phyloP scores from a whole-genome alignment of 2,888 invertebrate genomes.

The Idaea straminata region DNA sequence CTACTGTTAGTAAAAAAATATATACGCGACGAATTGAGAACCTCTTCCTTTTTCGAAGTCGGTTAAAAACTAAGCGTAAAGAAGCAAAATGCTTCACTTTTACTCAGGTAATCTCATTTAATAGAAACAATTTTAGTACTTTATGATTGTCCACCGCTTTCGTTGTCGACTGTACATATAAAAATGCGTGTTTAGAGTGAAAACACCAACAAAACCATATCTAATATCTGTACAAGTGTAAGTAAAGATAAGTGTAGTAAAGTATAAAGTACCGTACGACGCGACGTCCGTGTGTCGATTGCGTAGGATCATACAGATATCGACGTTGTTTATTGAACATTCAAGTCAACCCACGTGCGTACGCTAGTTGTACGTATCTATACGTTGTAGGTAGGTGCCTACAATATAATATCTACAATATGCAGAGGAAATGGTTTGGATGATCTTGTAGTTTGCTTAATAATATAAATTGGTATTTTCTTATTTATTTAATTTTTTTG shows the following conservation, averaged over 20 bases:
- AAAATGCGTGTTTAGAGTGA: not conserved
- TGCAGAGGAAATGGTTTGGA: not conserved
- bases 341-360: conserved; percentile 19
- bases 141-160: not conserved
- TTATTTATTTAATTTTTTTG: too few relatives aligned
- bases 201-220: not conserved
- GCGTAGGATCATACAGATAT: conserved; percentile 64
- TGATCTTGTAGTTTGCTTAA: not conserved
- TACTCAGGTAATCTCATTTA: too few relatives aligned
- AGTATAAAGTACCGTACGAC: conserved; percentile 43
- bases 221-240: not conserved
- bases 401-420: conserved; percentile 18
- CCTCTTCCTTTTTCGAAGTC: too few relatives aligned
- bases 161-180: not conserved
- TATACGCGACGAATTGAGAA: too few relatives aligned
- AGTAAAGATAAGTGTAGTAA: not conserved
- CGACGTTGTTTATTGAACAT: conserved; percentile 53
- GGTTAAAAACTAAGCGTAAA: not conserved
- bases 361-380: conserved; percentile 35
- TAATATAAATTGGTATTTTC: not conserved
- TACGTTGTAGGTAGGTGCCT: conserved; percentile 39
- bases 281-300: conserved; percentile 39
- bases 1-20: too few relatives aligned
- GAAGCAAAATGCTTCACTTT: conserved; percentile 32
- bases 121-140: not conserved